These are phyloP conservation scores for Clistopyga incitator DNA, from an alignment of 2,888 invertebrate genomes.

Conservation along the genomic window DNA sequence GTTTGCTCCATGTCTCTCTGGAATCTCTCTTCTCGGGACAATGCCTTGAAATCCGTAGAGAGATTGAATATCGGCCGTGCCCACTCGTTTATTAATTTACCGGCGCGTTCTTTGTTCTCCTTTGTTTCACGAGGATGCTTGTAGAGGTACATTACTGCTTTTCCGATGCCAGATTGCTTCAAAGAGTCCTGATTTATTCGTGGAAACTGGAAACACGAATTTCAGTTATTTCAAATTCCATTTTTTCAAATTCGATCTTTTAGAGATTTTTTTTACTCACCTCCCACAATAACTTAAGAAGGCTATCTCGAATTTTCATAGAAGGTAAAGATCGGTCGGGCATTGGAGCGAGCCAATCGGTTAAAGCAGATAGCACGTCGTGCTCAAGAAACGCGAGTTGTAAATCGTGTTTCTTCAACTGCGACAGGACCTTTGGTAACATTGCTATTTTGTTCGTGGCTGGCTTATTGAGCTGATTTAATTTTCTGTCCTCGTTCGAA, in stretches of 20 bases:
- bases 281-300: constrained; percentile 92
- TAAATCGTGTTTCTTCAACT: constrained; percentile 97
- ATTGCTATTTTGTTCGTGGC: constrained; percentile 97
- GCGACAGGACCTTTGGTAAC: constrained; percentile 94
- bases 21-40: constrained; percentile 96
- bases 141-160: constrained; percentile 99
- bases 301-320: constrained; percentile 94
- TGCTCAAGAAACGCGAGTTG: constrained; percentile 98
- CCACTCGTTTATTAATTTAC: constrained; percentile 98
- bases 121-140: constrained; percentile 99
- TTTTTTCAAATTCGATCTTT: too few relatives aligned
- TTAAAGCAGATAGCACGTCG: constrained; percentile 94
- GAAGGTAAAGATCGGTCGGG: constrained; percentile 98
- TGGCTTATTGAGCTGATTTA: constrained; percentile 93
- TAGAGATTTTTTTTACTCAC: constrained; percentile 86
- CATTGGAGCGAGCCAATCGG: constrained; percentile 99
- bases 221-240: neutral
- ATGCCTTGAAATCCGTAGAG: constrained; percentile 95
- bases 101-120: constrained; percentile 95
- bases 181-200: constrained; percentile 94
- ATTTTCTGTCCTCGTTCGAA: constrained; percentile 96
- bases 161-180: constrained; percentile 98
- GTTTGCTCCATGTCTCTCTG: constrained; percentile 96
- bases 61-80: constrained; percentile 98
- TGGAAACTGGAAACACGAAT: constrained; percentile 89